A percentile compares a stretch with the other conserved stretches of the same genome.
Evolutionary conservation across 1,140 invertebrate species (phyloP).

Genomic region (Saccostrea cuccullata): DNA sequence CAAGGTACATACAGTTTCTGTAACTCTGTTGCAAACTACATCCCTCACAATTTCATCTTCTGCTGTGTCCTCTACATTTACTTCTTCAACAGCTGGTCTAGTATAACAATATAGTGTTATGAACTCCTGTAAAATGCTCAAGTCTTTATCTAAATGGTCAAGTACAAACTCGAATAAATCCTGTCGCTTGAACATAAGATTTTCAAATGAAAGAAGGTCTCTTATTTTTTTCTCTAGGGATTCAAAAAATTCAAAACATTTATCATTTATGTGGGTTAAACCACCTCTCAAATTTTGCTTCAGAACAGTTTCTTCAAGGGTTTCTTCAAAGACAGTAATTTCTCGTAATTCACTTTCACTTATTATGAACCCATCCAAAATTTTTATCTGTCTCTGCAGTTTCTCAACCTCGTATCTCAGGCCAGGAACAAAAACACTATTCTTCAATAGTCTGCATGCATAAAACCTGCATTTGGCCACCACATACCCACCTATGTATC

Average conservation of each 20-base stretch:
- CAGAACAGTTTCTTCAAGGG: constrained; percentile 16
- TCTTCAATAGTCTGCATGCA: not conserved
- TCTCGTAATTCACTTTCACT: not conserved
- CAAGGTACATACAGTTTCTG: no score
- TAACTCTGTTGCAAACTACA: no score
- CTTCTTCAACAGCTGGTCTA: not conserved
- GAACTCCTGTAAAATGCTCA: not conserved
- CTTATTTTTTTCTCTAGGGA: not conserved
- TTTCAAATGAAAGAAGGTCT: not conserved
- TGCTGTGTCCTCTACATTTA: not conserved
- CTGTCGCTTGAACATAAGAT: not conserved
- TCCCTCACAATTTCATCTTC: no score
- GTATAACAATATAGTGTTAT: not conserved
- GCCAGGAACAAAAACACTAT: constrained; percentile 28
- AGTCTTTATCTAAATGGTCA: not conserved
- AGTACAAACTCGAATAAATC: not conserved
- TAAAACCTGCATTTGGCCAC: constrained; percentile 43
- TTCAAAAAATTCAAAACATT: constrained; percentile 29
- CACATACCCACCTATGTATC: constrained; percentile 47
- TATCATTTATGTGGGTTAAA: constrained; percentile 13
- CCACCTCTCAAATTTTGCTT: constrained; percentile 21
- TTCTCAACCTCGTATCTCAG: constrained; percentile 13
- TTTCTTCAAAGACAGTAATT: not conserved
- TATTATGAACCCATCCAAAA: not conserved
- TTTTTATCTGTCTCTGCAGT: not conserved